Evolutionary conservation across 2,888 invertebrate genomes (phyloP).

Genomic region (Muschampia plurimacula): DNA sequence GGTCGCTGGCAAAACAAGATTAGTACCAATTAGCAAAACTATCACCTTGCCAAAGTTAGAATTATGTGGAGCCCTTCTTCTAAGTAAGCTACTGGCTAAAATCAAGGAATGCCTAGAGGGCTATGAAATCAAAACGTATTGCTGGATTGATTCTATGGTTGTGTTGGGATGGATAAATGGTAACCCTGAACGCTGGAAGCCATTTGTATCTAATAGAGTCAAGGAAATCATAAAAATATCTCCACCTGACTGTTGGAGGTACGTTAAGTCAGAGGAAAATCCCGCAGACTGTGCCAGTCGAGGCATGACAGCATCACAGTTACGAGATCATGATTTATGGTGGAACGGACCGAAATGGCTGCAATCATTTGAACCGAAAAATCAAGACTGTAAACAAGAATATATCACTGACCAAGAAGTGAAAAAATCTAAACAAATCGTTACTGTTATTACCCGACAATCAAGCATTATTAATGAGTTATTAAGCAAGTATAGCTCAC

Average conservation of each 20-base stretch:
- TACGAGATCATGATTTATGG: slow-evolving; percentile 38
- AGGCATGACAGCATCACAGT: slow-evolving; percentile 35
- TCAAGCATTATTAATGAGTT: not conserved
- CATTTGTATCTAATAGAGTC: slow-evolving; percentile 45
- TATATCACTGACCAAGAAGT: not conserved
- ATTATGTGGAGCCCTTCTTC: slow-evolving; percentile 21
- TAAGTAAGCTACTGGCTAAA: not conserved
- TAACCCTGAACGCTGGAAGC: slow-evolving; percentile 42
- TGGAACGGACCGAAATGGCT: slow-evolving; percentile 41
- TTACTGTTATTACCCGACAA: not conserved
- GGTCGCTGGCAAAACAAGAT: slow-evolving; percentile 24
- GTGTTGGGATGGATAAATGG: slow-evolving; percentile 45
- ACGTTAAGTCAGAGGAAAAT: slow-evolving; percentile 43
- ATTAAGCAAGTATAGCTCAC: slow-evolving; percentile 15
- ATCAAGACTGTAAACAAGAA: not conserved
- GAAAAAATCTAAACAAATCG: slow-evolving; percentile 2
- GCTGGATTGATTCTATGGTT: slow-evolving; percentile 45
- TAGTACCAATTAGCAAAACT: slow-evolving; percentile 16
- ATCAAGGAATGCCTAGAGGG: not conserved
- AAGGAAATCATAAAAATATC: slow-evolving; percentile 32
- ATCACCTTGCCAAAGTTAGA: slow-evolving; percentile 15
- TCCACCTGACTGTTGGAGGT: slow-evolving; percentile 33
- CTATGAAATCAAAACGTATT: slow-evolving; percentile 34
- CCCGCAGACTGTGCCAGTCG: slow-evolving; percentile 43
- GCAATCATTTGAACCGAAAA: not conserved